Conservation (phyloP, 2,888 invertebrate species). For the Microplitis deprimator region DNA sequence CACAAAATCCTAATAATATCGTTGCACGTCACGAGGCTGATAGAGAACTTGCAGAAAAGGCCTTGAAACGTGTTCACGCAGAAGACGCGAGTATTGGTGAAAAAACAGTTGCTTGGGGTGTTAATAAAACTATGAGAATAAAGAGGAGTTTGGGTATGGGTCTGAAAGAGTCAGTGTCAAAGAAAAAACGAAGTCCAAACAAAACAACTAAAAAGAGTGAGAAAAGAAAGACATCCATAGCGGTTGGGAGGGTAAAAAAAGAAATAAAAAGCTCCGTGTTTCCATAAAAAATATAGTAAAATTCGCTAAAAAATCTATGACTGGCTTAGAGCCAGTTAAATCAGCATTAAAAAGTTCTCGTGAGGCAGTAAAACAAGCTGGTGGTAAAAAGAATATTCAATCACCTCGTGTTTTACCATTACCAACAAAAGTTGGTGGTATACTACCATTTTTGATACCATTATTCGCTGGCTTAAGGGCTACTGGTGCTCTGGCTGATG, state of each 20-base stretch:
- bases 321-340: constrained; percentile 25
- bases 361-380: constrained; percentile 39
- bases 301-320: constrained; percentile 18
- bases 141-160: constrained; percentile 60
- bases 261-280: neutral
- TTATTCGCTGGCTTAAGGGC: neutral
- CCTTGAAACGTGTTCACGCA: constrained; percentile 56
- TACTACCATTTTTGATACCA: constrained; percentile 45
- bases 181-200: no score
- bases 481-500: constrained; percentile 44
- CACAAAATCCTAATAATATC: constrained; percentile 43
- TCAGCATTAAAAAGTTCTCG: constrained; percentile 43
- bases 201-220: no score
- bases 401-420: neutral
- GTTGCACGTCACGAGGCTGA: constrained; percentile 61
- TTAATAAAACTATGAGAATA: constrained; percentile 59
- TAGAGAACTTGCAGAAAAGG: constrained; percentile 58
- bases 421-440: constrained; percentile 46
- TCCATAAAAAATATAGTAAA: neutral
- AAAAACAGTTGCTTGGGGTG: constrained; percentile 57
- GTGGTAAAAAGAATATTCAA: constrained; percentile 25
- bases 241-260: no score
- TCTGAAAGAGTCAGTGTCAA: no score
- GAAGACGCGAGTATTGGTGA: constrained; percentile 55
- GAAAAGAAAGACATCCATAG: constrained; percentile 10